These are phyloP conservation scores for Chloromyia formosa DNA, from an alignment of 2,888 invertebrate species.

Conservation along the genomic window DNA sequence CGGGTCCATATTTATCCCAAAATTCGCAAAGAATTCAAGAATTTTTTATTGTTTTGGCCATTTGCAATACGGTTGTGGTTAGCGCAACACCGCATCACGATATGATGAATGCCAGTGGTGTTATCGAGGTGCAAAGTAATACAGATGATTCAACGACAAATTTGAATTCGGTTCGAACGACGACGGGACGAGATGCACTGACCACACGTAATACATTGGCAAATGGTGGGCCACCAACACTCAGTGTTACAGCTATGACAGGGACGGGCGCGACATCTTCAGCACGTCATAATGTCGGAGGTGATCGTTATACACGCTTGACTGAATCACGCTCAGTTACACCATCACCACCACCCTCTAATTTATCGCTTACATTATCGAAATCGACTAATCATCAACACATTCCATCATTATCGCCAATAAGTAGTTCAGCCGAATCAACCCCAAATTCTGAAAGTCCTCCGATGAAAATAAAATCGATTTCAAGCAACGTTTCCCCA, in stretches of 20 bases:
- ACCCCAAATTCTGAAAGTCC: conserved; percentile 67
- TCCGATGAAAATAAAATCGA: conserved; percentile 61
- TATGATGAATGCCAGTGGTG: conserved; percentile 75
- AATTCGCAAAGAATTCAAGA: conserved; percentile 83
- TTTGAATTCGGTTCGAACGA: conserved; percentile 15
- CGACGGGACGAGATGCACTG: conserved; percentile 13
- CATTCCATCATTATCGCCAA: conserved; percentile 66
- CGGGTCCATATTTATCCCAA: conserved; percentile 63
- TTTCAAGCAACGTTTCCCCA: conserved; percentile 58
- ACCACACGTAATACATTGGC: conserved; percentile 12
- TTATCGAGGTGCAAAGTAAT: conserved; percentile 65
- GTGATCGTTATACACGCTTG: conserved; percentile 73
- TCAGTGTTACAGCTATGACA: conserved; percentile 23
- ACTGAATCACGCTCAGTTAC: conserved; percentile 81
- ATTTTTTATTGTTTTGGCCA: conserved; percentile 88
- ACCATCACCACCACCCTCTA: conserved; percentile 74
- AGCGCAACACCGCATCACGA: conserved; percentile 81
- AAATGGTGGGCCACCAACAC: neutral
- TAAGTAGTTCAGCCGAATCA: conserved; percentile 67
- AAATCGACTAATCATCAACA: conserved; percentile 58
- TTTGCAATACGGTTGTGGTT: conserved; percentile 97
- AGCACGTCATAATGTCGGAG: conserved; percentile 47
- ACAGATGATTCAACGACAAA: conserved; percentile 56
- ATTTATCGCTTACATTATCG: conserved; percentile 59
- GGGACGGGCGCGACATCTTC: neutral